Conservation (phyloP, 2,113 vertebrate species). For the Ibidorhyncha struthersii region DNA sequence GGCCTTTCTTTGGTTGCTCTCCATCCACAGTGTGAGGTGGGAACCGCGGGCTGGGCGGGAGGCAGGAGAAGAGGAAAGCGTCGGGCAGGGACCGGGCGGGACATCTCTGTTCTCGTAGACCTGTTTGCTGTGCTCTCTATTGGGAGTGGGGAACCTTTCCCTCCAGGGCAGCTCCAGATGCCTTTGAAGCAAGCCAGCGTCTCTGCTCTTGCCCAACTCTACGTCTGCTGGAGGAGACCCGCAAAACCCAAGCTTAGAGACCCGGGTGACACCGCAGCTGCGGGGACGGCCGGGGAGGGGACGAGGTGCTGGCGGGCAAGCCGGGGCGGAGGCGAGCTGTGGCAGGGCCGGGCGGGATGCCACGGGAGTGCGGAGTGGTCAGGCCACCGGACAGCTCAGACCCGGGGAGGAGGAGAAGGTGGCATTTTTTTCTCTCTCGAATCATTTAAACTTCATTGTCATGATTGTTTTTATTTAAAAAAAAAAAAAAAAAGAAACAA, state of each 20-base stretch:
- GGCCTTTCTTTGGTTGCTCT: neutral
- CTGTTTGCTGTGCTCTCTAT: neutral
- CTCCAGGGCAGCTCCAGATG: slow-evolving; percentile 26
- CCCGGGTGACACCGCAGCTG: neutral
- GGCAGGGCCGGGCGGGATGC: neutral
- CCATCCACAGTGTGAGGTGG: neutral
- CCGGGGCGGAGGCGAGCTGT: neutral
- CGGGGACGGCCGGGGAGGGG: neutral
- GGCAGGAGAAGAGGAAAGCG: neutral
- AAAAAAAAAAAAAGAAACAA: slow-evolving; percentile 29
- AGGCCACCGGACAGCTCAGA: neutral
- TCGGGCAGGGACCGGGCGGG: neutral
- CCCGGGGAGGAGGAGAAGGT: slow-evolving; percentile 35
- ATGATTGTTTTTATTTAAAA: slow-evolving; percentile 63
- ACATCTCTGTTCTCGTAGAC: neutral
- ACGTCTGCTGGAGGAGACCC: neutral
- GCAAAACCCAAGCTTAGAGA: neutral
- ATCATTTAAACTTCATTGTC: slow-evolving; percentile 62
- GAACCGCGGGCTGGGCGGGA: neutral
- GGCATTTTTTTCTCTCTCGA: slow-evolving; percentile 1
- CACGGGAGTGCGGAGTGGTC: neutral
- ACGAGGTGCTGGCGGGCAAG: neutral
- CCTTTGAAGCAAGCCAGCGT: neutral
- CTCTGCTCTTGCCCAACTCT: slow-evolving; percentile 1
- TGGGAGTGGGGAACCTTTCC: slow-evolving; percentile 25